A percentile compares a stretch with the other conserved stretches of the same genome.
Conservation (phyloP, 1,140 invertebrate species). For the Pachypsylla venusta region DNA sequence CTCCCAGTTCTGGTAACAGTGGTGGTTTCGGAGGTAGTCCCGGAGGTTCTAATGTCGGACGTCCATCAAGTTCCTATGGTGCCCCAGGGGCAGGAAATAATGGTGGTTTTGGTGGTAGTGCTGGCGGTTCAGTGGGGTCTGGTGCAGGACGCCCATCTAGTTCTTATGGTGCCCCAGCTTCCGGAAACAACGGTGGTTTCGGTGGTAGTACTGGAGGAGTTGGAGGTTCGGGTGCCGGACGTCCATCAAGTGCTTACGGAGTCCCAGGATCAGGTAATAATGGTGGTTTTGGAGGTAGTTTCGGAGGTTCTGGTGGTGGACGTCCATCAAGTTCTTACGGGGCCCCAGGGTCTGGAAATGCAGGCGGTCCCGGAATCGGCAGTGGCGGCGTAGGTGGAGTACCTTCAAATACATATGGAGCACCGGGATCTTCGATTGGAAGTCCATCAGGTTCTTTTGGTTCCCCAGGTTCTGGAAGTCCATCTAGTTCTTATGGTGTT, state of each 20-base stretch:
- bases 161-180: not conserved
- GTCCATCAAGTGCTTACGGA: conserved; percentile 5
- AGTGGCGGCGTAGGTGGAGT: not conserved
- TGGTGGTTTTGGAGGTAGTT: not conserved
- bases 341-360: not conserved
- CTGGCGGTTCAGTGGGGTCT: not conserved
- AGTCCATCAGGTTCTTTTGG: conserved; percentile 2
- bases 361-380: not conserved
- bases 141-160: not conserved
- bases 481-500: conserved; percentile 1
- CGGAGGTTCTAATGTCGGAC: not conserved
- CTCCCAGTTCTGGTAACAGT: not conserved
- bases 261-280: not conserved
- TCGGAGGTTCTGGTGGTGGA: not conserved
- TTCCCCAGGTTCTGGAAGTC: not conserved
- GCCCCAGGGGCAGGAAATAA: not conserved
- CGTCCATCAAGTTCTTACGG: conserved; percentile 7
- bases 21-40: not conserved
- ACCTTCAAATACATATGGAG: no score
- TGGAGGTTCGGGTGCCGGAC: not conserved
- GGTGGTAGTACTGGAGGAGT: not conserved
- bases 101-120: not conserved
- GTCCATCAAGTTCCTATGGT: conserved; percentile 3
- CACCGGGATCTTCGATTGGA: not conserved
- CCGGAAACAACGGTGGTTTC: not conserved